Base-by-base conservation (phyloP, 2,797 vertebrate genomes). In the Cichlasoma orientale region DNA sequence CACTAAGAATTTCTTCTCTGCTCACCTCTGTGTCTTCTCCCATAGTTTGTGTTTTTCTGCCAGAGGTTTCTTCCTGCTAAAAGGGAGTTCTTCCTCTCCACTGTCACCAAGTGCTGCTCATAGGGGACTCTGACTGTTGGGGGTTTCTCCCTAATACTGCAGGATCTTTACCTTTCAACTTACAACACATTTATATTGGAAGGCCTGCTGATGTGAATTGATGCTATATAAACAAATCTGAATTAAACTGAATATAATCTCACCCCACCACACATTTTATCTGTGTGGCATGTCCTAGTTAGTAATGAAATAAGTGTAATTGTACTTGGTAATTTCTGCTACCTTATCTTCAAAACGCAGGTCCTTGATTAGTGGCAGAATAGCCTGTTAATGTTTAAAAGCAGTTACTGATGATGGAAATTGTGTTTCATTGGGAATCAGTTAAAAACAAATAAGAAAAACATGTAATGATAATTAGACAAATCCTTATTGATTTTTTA, bases 361-460 rank as follows among this genome's bases (percentile, higher is more conserved):
- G 8, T 61, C 38, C 0, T 36, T 58, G 1, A 44, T 19, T 63
- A 44, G 21, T 44, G 21, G 13, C 10, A 63, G 1, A 38, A 3
- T 10, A 36, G 33, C 33, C 36, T 44, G 59, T 63, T 23, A 47
- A 2, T 19, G 38, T 27, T 23, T 19, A 19, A 7, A 44, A 27
- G 14, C 5, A 27, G 38, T 66, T 66, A 66, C 27, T 47, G 2
- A 27, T 66, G 38, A 66, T 0, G 0, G 23, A 27, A 27, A 27
- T 27, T 66, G 23, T 47, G 38, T 66, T 66, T 66, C 12, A 66
- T 47, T 66, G 41, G 0, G 18, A 66, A 47, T 19, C 23, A 66
- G 0, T 4, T 47, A 47, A 66, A 38, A 12, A 36, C 36, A 36
- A 36, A 4, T 10, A 10, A 0, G 0, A 44, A 41, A 41, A 9